These are phyloP conservation scores for Orius insidiosus DNA, from an alignment of 1,140 invertebrate species.

Conservation along the genomic window DNA sequence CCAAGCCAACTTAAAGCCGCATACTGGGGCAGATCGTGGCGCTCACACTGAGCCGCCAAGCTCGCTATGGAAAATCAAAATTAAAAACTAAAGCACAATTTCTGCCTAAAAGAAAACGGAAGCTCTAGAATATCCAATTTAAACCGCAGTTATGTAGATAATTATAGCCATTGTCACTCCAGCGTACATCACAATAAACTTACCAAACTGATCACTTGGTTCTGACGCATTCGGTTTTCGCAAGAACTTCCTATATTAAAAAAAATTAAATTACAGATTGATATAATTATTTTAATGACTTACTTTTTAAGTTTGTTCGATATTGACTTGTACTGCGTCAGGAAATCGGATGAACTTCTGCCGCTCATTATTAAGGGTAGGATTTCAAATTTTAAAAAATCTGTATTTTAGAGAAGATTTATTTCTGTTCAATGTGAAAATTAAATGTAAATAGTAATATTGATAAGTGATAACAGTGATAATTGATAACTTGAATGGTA, in stretches of 20 bases:
- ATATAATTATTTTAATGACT: conserved; percentile 19
- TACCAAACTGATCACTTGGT: conserved; percentile 44
- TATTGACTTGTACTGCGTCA: conserved; percentile 31
- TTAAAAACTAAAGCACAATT: conserved; percentile 1
- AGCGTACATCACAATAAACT: conserved; percentile 18
- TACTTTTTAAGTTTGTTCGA: conserved; percentile 36
- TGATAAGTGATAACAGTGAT: no score
- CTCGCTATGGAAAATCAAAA: conserved; percentile 28
- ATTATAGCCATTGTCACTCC: neutral
- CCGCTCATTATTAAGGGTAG: conserved; percentile 38
- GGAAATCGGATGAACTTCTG: conserved; percentile 23
- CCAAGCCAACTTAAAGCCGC: conserved; percentile 60
- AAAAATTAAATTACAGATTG: conserved; percentile 30
- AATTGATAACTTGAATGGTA: no score
- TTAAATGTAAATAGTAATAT: no score
- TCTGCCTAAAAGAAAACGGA: neutral
- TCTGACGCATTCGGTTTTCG: conserved; percentile 58
- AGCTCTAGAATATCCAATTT: neutral
- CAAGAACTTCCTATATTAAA: conserved; percentile 42
- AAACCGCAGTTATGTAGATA: neutral
- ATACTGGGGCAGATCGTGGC: conserved; percentile 55
- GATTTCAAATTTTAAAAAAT: conserved; percentile 17
- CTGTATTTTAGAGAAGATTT: conserved; percentile 32
- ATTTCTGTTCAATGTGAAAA: no score
- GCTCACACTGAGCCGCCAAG: conserved; percentile 50